These are phyloP conservation scores for Siniperca undulata DNA, from an alignment of 2,797 vertebrate genomes.

Conservation along the genomic window DNA sequence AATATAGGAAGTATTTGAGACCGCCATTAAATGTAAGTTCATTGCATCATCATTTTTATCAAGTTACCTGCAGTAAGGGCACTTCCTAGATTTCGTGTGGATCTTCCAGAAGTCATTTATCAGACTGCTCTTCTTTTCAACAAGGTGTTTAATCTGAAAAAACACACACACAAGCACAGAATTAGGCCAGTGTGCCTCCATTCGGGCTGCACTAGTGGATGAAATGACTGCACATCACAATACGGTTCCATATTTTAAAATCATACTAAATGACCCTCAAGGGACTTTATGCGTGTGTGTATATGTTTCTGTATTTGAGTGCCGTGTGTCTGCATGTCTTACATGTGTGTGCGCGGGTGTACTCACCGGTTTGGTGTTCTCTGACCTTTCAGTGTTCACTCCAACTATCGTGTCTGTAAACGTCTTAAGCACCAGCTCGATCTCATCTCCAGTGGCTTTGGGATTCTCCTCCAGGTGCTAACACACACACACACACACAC, in stretches of 20 bases:
- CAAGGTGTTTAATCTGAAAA: constrained; percentile 92
- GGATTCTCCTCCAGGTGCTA: constrained; percentile 69
- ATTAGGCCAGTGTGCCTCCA: neutral
- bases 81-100: constrained; percentile 89
- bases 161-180: neutral
- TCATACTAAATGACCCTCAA: neutral
- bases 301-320: neutral
- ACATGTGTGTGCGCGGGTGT: neutral
- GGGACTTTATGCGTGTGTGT: neutral
- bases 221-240: neutral
- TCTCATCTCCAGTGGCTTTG: constrained; percentile 74
- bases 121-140: constrained; percentile 89
- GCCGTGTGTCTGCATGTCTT: neutral
- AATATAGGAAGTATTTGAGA: neutral
- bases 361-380: constrained; percentile 65
- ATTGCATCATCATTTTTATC: neutral
- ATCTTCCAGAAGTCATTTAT: constrained; percentile 90
- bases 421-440: constrained; percentile 54
- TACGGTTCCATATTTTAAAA: neutral
- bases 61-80: constrained; percentile 92
- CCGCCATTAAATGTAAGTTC: neutral
- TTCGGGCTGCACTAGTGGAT: neutral
- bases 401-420: constrained; percentile 54
- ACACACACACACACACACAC: constrained; percentile 18
- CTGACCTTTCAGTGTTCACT: neutral